A percentile compares a stretch with the other conserved stretches of the same genome.
phyloP scores from a whole-genome alignment of 1,140 invertebrate species.

The Bombus sibiricus region DNA sequence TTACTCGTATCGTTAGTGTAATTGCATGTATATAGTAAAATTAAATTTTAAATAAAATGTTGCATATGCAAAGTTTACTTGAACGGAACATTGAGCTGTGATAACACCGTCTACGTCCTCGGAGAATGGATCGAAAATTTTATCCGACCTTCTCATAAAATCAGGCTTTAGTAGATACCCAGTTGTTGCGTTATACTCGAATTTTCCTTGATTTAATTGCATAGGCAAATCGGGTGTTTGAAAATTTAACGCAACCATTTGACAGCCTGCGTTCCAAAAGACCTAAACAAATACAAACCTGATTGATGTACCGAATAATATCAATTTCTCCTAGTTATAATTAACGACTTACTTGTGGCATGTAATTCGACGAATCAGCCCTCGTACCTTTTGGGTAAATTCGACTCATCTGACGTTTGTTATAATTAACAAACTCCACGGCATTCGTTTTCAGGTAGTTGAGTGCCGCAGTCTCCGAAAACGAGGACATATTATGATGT shows the following conservation, averaged over 20 bases:
- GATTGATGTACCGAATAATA: neutral
- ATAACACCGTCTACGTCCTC: conserved; percentile 92
- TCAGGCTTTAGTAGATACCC: conserved; percentile 91
- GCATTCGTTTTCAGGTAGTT: conserved; percentile 90
- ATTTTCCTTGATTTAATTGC: conserved; percentile 92
- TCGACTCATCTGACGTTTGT: conserved; percentile 89
- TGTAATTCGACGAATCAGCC: conserved; percentile 90
- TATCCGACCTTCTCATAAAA: conserved; percentile 90
- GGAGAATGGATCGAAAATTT: conserved; percentile 90
- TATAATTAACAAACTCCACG: conserved; percentile 90
- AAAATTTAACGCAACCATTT: conserved; percentile 92
- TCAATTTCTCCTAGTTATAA: neutral
- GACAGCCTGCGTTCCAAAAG: conserved; percentile 91
- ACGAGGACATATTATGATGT: conserved; percentile 93
- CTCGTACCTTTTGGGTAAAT: conserved; percentile 90
- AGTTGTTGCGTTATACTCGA: conserved; percentile 87
- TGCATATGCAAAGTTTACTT: conserved; percentile 76
- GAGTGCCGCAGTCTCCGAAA: conserved; percentile 90
- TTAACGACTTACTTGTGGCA: conserved; percentile 85
- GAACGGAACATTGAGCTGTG: conserved; percentile 88
- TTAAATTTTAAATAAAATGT: neutral
- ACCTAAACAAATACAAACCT: conserved; percentile 81
- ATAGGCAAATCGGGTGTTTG: conserved; percentile 91
- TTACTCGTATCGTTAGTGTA: neutral
- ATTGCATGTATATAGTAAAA: neutral